A percentile compares a stretch with the other conserved stretches of the same genome.
Conservation (phyloP, 2,113 vertebrate genomes). For the Actenoides lindsayi region DNA sequence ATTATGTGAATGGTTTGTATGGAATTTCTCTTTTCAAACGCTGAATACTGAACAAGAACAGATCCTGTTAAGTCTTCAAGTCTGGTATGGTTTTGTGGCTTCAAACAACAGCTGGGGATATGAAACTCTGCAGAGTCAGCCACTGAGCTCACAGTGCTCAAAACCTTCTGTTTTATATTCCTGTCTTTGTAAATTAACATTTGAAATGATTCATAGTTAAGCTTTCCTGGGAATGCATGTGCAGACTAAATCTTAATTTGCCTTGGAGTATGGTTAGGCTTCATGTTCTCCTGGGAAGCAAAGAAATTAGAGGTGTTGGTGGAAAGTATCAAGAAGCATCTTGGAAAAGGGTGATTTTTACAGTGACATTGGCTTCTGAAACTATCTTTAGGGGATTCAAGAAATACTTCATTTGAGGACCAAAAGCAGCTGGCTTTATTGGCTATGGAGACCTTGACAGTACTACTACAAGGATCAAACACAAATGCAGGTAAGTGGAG, state of each 20-base stretch:
- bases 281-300: not conserved
- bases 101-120: not conserved
- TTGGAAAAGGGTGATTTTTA: not conserved
- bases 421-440: conserved; percentile 95
- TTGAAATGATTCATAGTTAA: not conserved
- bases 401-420: conserved; percentile 88
- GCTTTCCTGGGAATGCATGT: not conserved
- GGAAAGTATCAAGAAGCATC: not conserved
- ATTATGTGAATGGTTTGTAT: not conserved
- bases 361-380: not conserved
- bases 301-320: not conserved
- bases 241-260: not conserved
- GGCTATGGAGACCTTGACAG: conserved; percentile 96
- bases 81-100: not conserved
- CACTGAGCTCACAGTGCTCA: not conserved
- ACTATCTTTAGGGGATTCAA: conserved; percentile 83
- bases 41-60: not conserved
- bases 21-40: not conserved
- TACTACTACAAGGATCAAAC: conserved; percentile 94
- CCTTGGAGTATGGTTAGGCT: not conserved
- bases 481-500: conserved; percentile 87
- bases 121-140: not conserved
- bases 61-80: not conserved
- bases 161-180: not conserved
- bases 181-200: not conserved